phyloP scores from a whole-genome alignment of 2,888 invertebrate genomes.

The Lampropteryx suffumata region DNA sequence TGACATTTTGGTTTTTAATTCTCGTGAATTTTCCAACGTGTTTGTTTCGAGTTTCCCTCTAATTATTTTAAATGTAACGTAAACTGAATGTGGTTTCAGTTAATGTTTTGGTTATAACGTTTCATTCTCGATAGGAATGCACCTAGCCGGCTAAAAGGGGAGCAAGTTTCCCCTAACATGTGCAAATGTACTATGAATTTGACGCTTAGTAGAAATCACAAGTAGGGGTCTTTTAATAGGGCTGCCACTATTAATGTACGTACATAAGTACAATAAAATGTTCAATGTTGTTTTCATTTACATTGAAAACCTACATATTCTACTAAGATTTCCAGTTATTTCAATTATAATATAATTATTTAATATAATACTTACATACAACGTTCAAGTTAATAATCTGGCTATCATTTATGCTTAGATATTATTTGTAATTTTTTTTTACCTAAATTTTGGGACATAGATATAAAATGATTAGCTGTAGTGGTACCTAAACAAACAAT shows the following conservation, averaged over 20 bases:
- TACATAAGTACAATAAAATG: no score
- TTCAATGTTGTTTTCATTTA: no score
- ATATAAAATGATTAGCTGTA: no score
- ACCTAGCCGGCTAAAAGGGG: conserved; percentile 46
- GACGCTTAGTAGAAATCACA: conserved; percentile 65
- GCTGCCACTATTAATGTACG: conserved; percentile 38
- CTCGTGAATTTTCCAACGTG: conserved; percentile 45
- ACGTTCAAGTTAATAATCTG: no score
- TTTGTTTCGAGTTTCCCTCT: conserved; percentile 41
- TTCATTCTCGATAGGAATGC: conserved; percentile 60
- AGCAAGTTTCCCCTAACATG: conserved; percentile 59
- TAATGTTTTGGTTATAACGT: conserved; percentile 59
- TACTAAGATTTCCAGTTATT: no score
- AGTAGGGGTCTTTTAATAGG: conserved; percentile 51
- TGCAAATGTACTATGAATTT: conserved; percentile 68
- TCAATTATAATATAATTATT: no score
- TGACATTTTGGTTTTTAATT: conserved; percentile 65
- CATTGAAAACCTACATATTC: no score
- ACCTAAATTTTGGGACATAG: no score
- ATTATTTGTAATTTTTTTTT: no score
- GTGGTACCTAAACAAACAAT: no score
- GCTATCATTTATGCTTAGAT: no score
- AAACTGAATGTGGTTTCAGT: conserved; percentile 36
- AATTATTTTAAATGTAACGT: conserved; percentile 27
- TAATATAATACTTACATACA: no score